Percentiles rank a stretch among this genome's conserved stretches.
These are phyloP conservation scores for Scaeva pyrastri DNA, from an alignment of 2,888 invertebrate species.

Conservation along the genomic window DNA sequence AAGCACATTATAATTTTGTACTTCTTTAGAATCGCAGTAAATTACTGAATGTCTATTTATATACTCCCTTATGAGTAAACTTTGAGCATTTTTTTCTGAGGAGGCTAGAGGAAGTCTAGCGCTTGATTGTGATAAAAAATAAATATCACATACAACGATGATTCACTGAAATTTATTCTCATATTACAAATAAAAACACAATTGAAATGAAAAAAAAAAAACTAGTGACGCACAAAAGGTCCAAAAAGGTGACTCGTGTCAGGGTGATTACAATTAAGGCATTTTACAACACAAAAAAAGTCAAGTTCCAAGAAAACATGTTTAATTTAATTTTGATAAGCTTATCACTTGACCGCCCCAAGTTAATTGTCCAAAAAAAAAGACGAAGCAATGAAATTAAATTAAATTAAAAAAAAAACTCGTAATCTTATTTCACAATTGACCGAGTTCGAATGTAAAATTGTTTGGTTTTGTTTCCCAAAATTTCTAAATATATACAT, in stretches of 20 bases:
- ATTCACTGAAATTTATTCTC: background rate
- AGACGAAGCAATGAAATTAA: background rate
- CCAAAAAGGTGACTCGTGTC: conserved; percentile 26
- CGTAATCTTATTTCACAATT: background rate
- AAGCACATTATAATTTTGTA: background rate
- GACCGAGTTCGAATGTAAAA: background rate
- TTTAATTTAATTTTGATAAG: conserved; percentile 20
- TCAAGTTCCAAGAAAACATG: background rate
- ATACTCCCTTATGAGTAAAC: background rate
- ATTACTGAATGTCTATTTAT: conserved; percentile 18
- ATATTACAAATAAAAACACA: background rate
- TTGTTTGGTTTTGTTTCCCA: background rate
- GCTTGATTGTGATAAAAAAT: conserved; percentile 17
- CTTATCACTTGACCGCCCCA: background rate
- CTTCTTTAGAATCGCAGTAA: background rate
- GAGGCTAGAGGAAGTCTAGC: conserved; percentile 15
- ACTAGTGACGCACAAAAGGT: conserved; percentile 21
- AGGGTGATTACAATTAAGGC: conserved; percentile 7
- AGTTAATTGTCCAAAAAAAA: background rate
- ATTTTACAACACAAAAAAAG: background rate
- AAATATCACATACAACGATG: conserved; percentile 16
- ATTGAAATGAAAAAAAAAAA: background rate
- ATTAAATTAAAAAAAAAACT: background rate
- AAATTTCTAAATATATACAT: no score
- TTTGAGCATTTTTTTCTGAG: background rate